phyloP scores from a whole-genome alignment of 35 echinoderm and acorn worm genomes.

The Hemicentrotus pulcherrimus region DNA sequence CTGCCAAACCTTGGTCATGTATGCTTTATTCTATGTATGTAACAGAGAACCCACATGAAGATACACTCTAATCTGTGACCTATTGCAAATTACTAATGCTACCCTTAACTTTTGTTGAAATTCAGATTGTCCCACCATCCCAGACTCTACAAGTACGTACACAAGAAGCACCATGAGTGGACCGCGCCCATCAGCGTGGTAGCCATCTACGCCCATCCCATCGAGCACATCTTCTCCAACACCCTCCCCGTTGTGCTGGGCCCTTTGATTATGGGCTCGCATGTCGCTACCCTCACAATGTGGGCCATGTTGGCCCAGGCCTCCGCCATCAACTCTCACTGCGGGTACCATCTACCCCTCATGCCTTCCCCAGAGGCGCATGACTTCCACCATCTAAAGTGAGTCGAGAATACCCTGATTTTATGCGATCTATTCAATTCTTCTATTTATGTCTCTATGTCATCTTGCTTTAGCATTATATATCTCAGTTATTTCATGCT shows the following conservation, averaged over 20 bases:
- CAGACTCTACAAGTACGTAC: conserved; percentile 76
- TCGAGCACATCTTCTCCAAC: conserved; percentile 77
- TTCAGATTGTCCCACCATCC: conserved; percentile 84
- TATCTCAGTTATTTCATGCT: too few species aligned
- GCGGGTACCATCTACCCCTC: conserved; percentile 85
- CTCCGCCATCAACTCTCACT: conserved; percentile 69
- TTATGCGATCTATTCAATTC: too few species aligned
- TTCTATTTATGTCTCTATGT: too few species aligned
- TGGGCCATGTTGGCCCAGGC: conserved; percentile 66
- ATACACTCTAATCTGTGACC: too few species aligned
- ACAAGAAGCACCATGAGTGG: conserved; percentile 95
- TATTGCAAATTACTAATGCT: too few species aligned
- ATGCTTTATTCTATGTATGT: too few species aligned
- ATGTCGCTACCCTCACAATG: conserved; percentile 62
- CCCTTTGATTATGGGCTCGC: conserved; percentile 78
- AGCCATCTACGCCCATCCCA: conserved; percentile 81
- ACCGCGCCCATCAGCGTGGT: conserved; percentile 72
- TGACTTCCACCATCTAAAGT: conserved; percentile 96
- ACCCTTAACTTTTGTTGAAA: background rate
- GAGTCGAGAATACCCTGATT: conserved; percentile 31
- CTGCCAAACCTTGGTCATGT: too few species aligned
- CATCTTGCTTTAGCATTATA: too few species aligned
- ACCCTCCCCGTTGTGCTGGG: conserved; percentile 56
- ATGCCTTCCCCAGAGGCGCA: conserved; percentile 74
- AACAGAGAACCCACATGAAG: too few species aligned